Base-by-base conservation (phyloP, 2,797 vertebrate species). In the Mus spretus region DNA sequence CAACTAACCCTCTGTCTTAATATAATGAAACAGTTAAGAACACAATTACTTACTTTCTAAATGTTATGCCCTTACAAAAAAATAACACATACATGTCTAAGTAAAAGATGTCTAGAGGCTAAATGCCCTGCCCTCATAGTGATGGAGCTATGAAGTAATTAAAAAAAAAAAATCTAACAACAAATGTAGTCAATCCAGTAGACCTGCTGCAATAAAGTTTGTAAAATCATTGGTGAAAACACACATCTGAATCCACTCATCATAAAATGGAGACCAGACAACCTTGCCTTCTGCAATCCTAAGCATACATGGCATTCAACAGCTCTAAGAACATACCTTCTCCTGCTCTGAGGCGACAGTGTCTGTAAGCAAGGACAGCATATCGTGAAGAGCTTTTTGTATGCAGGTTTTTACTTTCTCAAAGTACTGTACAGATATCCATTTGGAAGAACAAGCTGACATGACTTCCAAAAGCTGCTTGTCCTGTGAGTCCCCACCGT, bases 331-430 rank as follows among this genome's bases (percentile, higher is more conserved):
- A 98, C 99, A 96, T 98, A 99, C 99, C 98, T 98, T 98, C 96
- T 98, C 98, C 99, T 99, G 99, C 28, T 99, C 98, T 74, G 6
- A 98, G 87, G 98, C 98, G n/a, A 98, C 96, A 97, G 98, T 98
- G 96, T 98, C 97, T 90, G 98, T 93, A 22, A 98, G 97, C 92
- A 98, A 98, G 86, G 83, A 97, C 26, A 99, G 83, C 6, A 98
- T 97, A 63, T 98, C 98, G 96, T 92, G 99, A 97, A 98, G 99
- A 26, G 98, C 98, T 57, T 98, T 98, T 67, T 98, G 98, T 91
- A 99, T 77, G 93, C 98, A 98, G 75, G 97, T 96, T 90, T 97
- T 98, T 37, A 99, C 92, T 78, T 98, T 98, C 91, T 98, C 98
- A 93, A 98, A 97, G 92, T 96, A 98, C 1, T 86, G 97, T 31